phyloP scores from a whole-genome alignment of 92 coral and sea anemone species.

The Diadumene lineata region DNA sequence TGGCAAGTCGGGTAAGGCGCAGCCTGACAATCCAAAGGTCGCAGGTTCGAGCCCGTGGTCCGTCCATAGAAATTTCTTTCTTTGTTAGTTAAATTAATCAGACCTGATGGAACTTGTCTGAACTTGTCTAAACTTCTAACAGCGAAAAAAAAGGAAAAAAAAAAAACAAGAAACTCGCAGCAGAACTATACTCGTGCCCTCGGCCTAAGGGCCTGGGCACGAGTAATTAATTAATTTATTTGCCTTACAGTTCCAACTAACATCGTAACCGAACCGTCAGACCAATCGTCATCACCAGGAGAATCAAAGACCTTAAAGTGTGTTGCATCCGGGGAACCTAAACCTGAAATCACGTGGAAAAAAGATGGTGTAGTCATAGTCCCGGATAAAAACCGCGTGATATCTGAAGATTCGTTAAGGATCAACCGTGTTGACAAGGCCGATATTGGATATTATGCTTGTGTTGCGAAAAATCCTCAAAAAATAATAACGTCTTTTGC shows the following conservation, averaged over 20 bases:
- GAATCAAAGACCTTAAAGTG: slow-evolving; percentile 20
- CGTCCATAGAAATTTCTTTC: too few species aligned
- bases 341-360: slow-evolving; percentile 45
- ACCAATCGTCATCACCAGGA: neutral
- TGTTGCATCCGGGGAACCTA: slow-evolving; percentile 16
- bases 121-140: too few species aligned
- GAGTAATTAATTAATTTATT: too few species aligned
- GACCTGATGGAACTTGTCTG: too few species aligned
- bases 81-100: too few species aligned
- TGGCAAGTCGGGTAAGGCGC: too few species aligned
- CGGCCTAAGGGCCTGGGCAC: too few species aligned
- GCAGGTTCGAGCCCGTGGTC: too few species aligned
- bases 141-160: too few species aligned
- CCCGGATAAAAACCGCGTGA: slow-evolving; percentile 28
- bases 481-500: slow-evolving; percentile 21
- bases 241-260: slow-evolving; percentile 15
- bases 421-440: slow-evolving; percentile 19
- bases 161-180: too few species aligned
- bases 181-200: too few species aligned
- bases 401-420: slow-evolving; percentile 2
- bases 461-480: slow-evolving; percentile 70
- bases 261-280: slow-evolving; percentile 2
- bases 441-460: slow-evolving; percentile 61
- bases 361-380: slow-evolving; percentile 37
- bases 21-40: too few species aligned